A percentile compares a stretch with the other conserved stretches of the same genome.
Evolutionary conservation across 2,113 vertebrate genomes (phyloP).

Genomic region (Pelmatolapia mariae): DNA sequence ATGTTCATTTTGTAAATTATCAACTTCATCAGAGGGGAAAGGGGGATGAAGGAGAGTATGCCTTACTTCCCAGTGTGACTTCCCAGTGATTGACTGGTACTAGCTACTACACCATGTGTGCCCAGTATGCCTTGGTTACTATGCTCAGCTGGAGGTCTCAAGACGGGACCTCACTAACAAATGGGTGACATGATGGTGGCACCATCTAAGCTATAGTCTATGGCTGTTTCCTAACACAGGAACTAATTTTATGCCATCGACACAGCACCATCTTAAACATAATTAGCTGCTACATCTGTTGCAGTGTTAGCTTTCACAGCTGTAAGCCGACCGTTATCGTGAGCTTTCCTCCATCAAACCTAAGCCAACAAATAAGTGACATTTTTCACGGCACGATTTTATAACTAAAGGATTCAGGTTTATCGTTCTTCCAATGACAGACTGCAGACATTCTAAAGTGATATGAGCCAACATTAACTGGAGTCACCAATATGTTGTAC

Average conservation of each 20-base stretch:
- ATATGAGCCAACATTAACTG: not conserved
- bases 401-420: not conserved
- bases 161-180: not conserved
- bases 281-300: not conserved
- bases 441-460: not conserved
- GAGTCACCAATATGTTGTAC: not conserved
- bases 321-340: not conserved
- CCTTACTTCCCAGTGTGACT: not conserved
- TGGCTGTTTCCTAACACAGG: not conserved
- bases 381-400: not conserved
- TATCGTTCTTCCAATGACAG: not conserved
- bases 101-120: not conserved
- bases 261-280: not conserved
- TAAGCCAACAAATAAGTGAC: not conserved
- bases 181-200: not conserved
- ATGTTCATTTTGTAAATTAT: not conserved
- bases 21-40: not conserved
- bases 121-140: not conserved
- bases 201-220: not conserved
- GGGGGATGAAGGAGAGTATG: not conserved
- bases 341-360: not conserved
- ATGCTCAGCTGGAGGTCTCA: not conserved
- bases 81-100: not conserved
- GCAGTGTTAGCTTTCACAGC: not conserved
- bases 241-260: not conserved